Conservation (phyloP, 2,113 vertebrate genomes). For the Grallaria varia region DNA sequence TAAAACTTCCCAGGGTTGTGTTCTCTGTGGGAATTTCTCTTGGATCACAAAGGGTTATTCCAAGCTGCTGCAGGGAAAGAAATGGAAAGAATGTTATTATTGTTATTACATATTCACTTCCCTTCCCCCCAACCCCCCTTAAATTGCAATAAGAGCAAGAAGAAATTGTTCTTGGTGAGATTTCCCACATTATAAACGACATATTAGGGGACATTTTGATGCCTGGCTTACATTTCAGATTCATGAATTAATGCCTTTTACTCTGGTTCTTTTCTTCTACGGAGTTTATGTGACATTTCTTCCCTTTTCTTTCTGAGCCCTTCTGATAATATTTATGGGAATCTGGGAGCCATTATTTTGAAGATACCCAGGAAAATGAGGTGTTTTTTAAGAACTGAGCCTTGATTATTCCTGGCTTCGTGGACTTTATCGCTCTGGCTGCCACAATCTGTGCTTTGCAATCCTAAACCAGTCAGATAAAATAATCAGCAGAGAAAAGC, state of each 20-base stretch:
- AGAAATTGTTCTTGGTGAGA: not conserved
- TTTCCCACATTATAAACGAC: not conserved
- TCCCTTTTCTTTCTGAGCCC: not conserved
- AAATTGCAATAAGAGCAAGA: not conserved
- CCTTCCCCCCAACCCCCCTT: not conserved
- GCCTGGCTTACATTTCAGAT: not conserved
- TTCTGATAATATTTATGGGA: not conserved
- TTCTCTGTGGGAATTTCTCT: not conserved
- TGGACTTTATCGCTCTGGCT: not conserved
- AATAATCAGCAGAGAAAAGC: not conserved
- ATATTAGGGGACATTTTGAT: not conserved
- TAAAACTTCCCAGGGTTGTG: not conserved
- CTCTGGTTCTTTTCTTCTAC: not conserved
- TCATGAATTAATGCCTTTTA: not conserved
- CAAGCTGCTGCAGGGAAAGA: not conserved
- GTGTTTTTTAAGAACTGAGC: not conserved
- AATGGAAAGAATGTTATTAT: not conserved
- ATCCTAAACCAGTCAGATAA: not conserved
- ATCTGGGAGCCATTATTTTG: not conserved
- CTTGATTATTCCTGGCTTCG: not conserved
- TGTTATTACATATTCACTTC: not conserved
- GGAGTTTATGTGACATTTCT: not conserved
- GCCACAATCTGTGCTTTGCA: not conserved
- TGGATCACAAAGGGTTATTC: not conserved
- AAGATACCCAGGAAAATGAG: not conserved